Conservation (phyloP, 2,113 vertebrate genomes). For the Notothenia rossii region DNA sequence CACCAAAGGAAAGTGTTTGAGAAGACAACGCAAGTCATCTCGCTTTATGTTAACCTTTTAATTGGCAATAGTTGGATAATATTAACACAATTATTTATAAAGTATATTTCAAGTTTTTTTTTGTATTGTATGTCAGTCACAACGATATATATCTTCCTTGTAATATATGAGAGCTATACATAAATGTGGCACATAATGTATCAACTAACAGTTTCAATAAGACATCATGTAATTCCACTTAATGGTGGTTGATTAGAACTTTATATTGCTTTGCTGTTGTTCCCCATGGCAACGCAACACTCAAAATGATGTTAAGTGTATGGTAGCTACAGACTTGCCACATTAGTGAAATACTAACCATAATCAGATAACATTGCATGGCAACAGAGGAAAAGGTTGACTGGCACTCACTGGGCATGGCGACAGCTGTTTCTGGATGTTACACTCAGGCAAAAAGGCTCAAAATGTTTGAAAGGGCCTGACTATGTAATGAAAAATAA, state of each 20-base stretch:
- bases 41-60: not conserved
- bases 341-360: constrained; percentile 60
- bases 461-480: constrained; percentile 51
- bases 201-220: constrained; percentile 4
- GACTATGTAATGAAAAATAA: constrained; percentile 68
- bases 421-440: constrained; percentile 48
- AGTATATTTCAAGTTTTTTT: not conserved
- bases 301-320: constrained; percentile 68
- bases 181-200: not conserved
- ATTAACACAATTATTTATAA: not conserved
- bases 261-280: constrained; percentile 51
- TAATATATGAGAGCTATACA: not conserved
- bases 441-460: constrained; percentile 37
- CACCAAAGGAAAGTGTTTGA: constrained; percentile 7
- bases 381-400: constrained; percentile 49
- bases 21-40: not conserved
- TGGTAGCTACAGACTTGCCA: constrained; percentile 43
- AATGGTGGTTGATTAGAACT: constrained; percentile 47
- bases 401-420: constrained; percentile 35
- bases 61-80: not conserved
- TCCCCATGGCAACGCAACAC: constrained; percentile 58
- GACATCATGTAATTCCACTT: constrained; percentile 24
- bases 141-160: not conserved
- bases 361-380: constrained; percentile 68
- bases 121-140: too few relatives aligned